Conservation (phyloP, 2,888 invertebrate genomes). For the Macrosiphum euphorbiae region DNA sequence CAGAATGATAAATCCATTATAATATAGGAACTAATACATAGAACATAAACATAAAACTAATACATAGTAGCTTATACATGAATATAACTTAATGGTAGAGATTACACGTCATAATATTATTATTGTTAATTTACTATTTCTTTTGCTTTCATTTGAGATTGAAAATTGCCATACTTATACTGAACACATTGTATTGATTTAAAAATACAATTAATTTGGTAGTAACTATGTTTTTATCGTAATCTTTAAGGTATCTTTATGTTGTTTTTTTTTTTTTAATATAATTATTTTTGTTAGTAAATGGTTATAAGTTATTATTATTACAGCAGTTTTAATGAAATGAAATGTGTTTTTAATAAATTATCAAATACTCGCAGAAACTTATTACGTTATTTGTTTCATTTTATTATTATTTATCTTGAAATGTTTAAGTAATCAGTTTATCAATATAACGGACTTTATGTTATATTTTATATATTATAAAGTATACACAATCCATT, state of each 20-base stretch:
- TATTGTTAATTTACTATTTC: too few relatives aligned
- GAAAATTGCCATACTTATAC: background rate
- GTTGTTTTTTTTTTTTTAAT: background rate
- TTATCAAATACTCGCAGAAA: background rate
- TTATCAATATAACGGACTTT: background rate
- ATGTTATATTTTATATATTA: background rate
- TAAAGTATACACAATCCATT: background rate
- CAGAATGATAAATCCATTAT: too few relatives aligned
- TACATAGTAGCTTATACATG: too few relatives aligned
- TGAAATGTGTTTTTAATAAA: background rate
- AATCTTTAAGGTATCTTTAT: background rate
- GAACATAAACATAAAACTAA: too few relatives aligned
- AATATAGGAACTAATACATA: background rate
- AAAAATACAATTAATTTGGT: background rate
- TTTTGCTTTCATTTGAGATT: too few relatives aligned
- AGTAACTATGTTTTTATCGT: background rate
- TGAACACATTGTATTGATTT: background rate
- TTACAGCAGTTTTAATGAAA: background rate
- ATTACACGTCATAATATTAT: too few relatives aligned
- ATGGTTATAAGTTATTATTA: background rate
- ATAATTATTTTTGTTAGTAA: background rate
- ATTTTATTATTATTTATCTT: background rate
- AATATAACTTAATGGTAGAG: too few relatives aligned
- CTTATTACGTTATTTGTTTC: background rate
- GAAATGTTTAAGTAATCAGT: background rate